These are phyloP conservation scores for Podargus strigoides DNA, from an alignment of 2,797 vertebrate species.

Conservation along the genomic window DNA sequence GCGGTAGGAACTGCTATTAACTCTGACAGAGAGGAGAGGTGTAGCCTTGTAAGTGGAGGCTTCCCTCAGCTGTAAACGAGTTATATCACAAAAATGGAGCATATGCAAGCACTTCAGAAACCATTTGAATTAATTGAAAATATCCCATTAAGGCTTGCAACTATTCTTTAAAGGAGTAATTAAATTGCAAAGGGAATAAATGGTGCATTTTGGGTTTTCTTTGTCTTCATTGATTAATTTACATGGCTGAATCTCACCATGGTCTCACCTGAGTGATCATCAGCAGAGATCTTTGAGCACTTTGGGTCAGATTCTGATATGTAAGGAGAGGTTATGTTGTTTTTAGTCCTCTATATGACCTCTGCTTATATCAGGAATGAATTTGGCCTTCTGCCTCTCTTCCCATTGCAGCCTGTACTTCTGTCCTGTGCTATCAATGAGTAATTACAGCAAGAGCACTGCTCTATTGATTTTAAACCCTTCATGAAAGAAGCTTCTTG, in stretches of 20 bases:
- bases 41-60: background rate
- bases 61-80: background rate
- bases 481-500: background rate
- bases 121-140: background rate
- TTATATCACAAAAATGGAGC: constrained; percentile 11
- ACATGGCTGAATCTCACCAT: background rate
- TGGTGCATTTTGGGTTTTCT: background rate
- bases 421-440: background rate
- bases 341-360: background rate
- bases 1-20: constrained; percentile 7
- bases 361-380: background rate
- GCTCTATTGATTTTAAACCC: constrained; percentile 38
- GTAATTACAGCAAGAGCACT: constrained; percentile 2
- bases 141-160: background rate
- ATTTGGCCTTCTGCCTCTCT: constrained; percentile 7
- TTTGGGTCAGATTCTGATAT: background rate
- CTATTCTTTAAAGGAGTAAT: background rate
- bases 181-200: background rate
- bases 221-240: background rate
- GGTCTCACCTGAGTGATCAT: background rate
- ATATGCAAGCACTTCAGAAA: background rate
- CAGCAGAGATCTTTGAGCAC: background rate
- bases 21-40: background rate
- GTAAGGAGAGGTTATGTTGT: background rate
- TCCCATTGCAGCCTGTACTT: background rate